Conservation (phyloP, 2,113 vertebrate genomes). For the Chaetodon auriga region DNA sequence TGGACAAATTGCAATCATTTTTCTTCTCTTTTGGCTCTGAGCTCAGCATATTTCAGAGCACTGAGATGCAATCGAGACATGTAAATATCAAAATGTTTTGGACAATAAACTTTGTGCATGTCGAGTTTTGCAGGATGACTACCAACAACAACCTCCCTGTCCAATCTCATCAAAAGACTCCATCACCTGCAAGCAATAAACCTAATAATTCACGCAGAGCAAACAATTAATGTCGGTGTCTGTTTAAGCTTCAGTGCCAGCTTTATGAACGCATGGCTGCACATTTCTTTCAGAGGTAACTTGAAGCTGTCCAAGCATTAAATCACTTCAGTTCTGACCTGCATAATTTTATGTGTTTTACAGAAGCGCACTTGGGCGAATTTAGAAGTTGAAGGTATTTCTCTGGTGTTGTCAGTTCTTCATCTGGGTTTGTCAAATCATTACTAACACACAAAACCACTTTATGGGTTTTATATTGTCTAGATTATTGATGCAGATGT, state of each 20-base stretch:
- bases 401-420: background rate
- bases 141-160: background rate
- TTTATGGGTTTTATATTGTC: too few species aligned
- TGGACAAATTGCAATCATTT: background rate
- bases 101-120: background rate
- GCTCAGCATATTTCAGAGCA: background rate
- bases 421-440: background rate
- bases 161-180: constrained; percentile 2
- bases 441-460: background rate
- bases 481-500: background rate
- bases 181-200: background rate
- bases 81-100: background rate
- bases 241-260: background rate
- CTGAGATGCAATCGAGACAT: background rate
- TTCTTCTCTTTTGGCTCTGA: background rate
- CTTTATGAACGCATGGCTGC: constrained; percentile 10
- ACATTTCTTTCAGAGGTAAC: constrained; percentile 36
- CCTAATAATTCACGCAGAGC: background rate
- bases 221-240: constrained; percentile 17
- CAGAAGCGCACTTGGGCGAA: background rate
- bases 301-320: constrained; percentile 26
- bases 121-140: background rate
- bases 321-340: constrained; percentile 20
- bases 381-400: background rate
- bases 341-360: background rate